These are phyloP conservation scores for Scaeva pyrastri DNA, from an alignment of 2,888 invertebrate species.

Conservation along the genomic window DNA sequence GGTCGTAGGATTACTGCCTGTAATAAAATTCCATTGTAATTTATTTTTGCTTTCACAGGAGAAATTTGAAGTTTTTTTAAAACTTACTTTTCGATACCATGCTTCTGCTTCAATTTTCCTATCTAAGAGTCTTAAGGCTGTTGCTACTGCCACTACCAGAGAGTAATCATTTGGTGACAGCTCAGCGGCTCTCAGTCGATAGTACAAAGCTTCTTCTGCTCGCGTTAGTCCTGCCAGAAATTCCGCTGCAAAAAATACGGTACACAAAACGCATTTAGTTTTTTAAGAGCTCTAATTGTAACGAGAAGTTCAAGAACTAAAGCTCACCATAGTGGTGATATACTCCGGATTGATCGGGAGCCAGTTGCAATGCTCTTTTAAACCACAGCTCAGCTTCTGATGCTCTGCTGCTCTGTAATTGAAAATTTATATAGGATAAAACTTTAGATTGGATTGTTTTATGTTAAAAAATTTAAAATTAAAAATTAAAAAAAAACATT, in stretches of 20 bases:
- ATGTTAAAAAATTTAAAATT: background rate
- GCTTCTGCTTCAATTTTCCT: slow-evolving; percentile 92
- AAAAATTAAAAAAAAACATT: too few relatives aligned
- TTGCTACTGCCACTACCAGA: slow-evolving; percentile 94
- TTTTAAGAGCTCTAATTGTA: too few relatives aligned
- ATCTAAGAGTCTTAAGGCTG: slow-evolving; percentile 92
- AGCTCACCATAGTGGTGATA: slow-evolving; percentile 95
- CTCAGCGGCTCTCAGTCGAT: slow-evolving; percentile 91
- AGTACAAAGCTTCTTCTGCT: slow-evolving; percentile 92
- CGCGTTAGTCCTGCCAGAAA: slow-evolving; percentile 93
- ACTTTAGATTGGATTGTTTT: too few relatives aligned
- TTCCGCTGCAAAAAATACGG: slow-evolving; percentile 87
- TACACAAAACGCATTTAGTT: background rate
- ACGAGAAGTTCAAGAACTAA: background rate
- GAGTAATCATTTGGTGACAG: slow-evolving; percentile 92
- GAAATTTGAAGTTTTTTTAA: background rate
- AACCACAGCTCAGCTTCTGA: slow-evolving; percentile 96
- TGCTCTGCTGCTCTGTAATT: slow-evolving; percentile 89
- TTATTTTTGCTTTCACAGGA: background rate
- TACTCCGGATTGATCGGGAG: slow-evolving; percentile 92
- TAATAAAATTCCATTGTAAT: background rate
- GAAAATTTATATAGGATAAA: slow-evolving; percentile 8
- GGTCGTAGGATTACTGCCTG: slow-evolving; percentile 84
- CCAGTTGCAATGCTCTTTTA: slow-evolving; percentile 91
- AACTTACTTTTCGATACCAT: slow-evolving; percentile 91